A percentile compares a stretch with the other conserved stretches of the same genome.
These are phyloP conservation scores for Conops quadrifasciatus DNA, from an alignment of 2,888 invertebrate species.

Conservation along the genomic window DNA sequence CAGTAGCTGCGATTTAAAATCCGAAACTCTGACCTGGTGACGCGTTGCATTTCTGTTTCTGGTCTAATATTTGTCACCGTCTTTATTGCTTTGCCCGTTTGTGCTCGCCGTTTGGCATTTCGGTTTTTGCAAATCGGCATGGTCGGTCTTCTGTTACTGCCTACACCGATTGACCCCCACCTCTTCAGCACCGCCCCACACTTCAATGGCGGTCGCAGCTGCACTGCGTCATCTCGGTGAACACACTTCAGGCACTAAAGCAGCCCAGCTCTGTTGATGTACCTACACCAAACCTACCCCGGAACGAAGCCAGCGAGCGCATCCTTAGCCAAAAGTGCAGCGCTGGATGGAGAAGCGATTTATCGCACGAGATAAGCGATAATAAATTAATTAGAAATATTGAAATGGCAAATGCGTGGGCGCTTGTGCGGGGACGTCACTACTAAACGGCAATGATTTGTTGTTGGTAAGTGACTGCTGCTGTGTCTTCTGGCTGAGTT, in stretches of 20 bases:
- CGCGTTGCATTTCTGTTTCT: no score
- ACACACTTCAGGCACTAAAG: conserved; percentile 21
- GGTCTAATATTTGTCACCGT: no score
- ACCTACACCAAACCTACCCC: no score
- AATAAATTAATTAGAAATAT: conserved; percentile 66
- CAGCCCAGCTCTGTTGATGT: background rate
- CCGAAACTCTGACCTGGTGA: no score
- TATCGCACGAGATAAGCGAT: conserved; percentile 63
- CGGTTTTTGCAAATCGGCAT: no score
- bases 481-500: background rate
- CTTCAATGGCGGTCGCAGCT: background rate
- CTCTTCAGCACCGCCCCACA: background rate
- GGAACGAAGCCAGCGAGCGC: no score
- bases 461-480: conserved; percentile 35
- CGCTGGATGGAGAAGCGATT: conserved; percentile 48
- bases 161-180: background rate
- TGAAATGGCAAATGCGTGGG: conserved; percentile 55
- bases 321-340: background rate
- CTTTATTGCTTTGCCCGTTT: no score
- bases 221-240: conserved; percentile 23
- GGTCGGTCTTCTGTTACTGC: background rate
- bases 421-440: conserved; percentile 43
- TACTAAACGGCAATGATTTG: conserved; percentile 51
- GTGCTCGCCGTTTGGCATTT: no score
- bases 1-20: no score